Conservation (phyloP, 2,888 invertebrate species). For the Torymus texanus region DNA sequence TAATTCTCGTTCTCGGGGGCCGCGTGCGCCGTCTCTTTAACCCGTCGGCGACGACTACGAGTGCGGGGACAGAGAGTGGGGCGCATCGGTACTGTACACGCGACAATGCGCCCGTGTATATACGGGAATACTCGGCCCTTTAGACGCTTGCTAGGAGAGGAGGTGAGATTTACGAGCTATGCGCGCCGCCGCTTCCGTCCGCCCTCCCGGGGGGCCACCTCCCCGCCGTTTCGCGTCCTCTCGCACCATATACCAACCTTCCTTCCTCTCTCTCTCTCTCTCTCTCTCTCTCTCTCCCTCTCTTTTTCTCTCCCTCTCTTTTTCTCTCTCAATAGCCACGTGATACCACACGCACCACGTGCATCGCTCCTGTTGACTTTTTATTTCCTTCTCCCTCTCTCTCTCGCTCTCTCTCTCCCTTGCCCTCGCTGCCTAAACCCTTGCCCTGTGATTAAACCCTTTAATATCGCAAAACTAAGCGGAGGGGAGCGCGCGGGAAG, state of each 20-base stretch:
- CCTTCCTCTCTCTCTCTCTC: neutral
- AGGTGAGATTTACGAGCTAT: constrained; percentile 56
- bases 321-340: constrained; percentile 2
- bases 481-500: neutral
- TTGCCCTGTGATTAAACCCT: constrained; percentile 69
- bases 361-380: neutral
- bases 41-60: too few species aligned
- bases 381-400: neutral
- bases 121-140: constrained; percentile 9
- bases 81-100: neutral
- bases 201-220: constrained; percentile 6
- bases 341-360: too few species aligned
- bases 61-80: too few species aligned
- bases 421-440: constrained; percentile 52
- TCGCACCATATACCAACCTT: neutral
- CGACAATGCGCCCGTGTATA: constrained; percentile 27
- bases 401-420: neutral
- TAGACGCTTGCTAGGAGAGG: constrained; percentile 25
- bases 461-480: constrained; percentile 64
- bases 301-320: neutral
- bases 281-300: neutral
- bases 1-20: neutral
- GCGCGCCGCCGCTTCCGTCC: constrained; percentile 11
- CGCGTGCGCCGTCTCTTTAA: neutral
- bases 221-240: constrained; percentile 15